phyloP scores from a whole-genome alignment of 2,113 vertebrate species.

The Phyllostomus hastatus region DNA sequence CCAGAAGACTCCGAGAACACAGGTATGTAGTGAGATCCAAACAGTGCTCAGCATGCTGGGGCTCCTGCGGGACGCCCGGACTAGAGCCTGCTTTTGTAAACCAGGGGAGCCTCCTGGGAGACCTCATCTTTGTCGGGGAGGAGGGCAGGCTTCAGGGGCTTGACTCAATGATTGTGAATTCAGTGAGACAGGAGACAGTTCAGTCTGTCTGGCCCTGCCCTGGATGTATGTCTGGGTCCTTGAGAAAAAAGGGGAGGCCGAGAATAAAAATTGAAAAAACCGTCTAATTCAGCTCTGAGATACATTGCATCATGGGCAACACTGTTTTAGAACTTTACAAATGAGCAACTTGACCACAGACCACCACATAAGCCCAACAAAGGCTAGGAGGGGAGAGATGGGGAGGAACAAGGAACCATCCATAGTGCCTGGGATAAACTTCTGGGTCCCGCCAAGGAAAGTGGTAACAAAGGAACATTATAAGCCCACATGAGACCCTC shows the following conservation, averaged over 20 bases:
- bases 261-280: background rate
- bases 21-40: background rate
- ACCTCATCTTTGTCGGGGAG: background rate
- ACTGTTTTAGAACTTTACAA: background rate
- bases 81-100: background rate
- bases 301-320: background rate
- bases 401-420: background rate
- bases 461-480: background rate
- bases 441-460: background rate
- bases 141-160: background rate
- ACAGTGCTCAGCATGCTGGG: background rate
- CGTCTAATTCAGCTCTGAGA: background rate
- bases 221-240: background rate
- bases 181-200: background rate
- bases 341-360: background rate
- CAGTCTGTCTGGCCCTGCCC: background rate
- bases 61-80: background rate
- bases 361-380: background rate
- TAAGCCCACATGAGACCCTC: background rate
- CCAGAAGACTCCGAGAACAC: background rate
- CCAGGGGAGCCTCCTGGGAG: background rate
- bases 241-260: background rate
- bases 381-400: background rate
- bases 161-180: background rate
- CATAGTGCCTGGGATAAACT: background rate